Conservation (phyloP, 2,113 vertebrate genomes). For the Malurus alboscapulatus region DNA sequence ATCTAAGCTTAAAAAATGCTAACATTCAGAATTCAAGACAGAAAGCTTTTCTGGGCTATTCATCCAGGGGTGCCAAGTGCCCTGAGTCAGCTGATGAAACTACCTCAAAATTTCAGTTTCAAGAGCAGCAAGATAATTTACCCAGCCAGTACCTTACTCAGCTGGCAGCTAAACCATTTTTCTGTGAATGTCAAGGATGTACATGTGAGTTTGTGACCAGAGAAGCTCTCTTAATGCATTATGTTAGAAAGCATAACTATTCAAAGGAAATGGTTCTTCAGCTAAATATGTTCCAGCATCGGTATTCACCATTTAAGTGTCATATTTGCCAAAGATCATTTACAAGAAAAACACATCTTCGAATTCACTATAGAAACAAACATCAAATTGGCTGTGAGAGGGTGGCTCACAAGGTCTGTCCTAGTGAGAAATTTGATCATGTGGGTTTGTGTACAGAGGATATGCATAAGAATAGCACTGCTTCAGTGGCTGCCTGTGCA, state of each 20-base stretch:
- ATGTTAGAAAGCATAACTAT: constrained; percentile 85
- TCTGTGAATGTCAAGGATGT: constrained; percentile 86
- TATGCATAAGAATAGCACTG: constrained; percentile 40
- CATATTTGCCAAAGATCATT: constrained; percentile 91
- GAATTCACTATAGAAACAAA: constrained; percentile 84
- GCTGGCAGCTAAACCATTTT: constrained; percentile 85
- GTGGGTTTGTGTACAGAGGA: constrained; percentile 56
- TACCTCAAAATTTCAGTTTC: constrained; percentile 71
- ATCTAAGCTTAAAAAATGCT: constrained; percentile 85
- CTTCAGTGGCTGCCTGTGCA: constrained; percentile 16
- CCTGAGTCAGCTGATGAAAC: constrained; percentile 61
- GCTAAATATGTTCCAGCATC: constrained; percentile 83
- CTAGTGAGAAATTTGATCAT: constrained; percentile 68
- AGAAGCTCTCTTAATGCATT: constrained; percentile 89
- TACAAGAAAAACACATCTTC: constrained; percentile 86
- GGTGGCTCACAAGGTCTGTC: constrained; percentile 67
- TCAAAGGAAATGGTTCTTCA: constrained; percentile 83
- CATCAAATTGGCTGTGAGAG: constrained; percentile 81
- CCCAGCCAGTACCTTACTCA: constrained; percentile 78
- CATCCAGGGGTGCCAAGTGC: constrained; percentile 73
- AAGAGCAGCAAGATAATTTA: constrained; percentile 68
- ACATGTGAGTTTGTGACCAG: constrained; percentile 87
- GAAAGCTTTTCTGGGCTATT: constrained; percentile 67
- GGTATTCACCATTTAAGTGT: constrained; percentile 90
- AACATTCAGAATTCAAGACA: constrained; percentile 67